These are phyloP conservation scores for Rafetus swinhoei DNA, from an alignment of 2,113 vertebrate genomes.

Conservation along the genomic window DNA sequence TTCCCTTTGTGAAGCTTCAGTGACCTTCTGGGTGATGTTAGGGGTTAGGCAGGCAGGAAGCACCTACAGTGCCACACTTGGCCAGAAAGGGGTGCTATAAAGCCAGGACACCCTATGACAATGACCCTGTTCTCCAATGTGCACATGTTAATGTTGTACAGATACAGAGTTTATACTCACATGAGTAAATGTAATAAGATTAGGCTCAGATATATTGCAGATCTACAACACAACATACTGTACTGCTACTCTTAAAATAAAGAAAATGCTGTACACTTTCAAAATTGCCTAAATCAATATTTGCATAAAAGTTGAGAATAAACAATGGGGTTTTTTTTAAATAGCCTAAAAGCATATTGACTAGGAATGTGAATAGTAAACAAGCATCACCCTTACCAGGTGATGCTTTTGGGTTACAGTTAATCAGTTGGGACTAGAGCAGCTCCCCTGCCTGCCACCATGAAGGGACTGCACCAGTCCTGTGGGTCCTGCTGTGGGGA, in stretches of 20 bases:
- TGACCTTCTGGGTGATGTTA: not conserved
- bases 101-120: not conserved
- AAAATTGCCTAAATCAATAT: not conserved
- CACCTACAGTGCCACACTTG: not conserved
- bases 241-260: conserved; percentile 33
- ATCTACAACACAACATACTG: not conserved
- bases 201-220: conserved; percentile 19
- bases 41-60: not conserved
- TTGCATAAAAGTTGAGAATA: conserved; percentile 12
- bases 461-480: too few relatives aligned
- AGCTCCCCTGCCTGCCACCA: too few relatives aligned
- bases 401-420: too few relatives aligned
- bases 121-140: not conserved
- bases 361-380: too few relatives aligned
- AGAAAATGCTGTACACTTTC: conserved; percentile 22
- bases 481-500: too few relatives aligned
- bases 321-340: too few relatives aligned
- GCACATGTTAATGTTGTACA: not conserved
- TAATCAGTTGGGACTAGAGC: too few relatives aligned
- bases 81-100: not conserved
- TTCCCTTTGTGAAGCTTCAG: not conserved
- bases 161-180: not conserved
- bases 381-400: too few relatives aligned
- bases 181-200: not conserved
- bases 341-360: not conserved